Evolutionary conservation across 2,888 invertebrate genomes (phyloP).

Genomic region (Tetranychus piercei): DNA sequence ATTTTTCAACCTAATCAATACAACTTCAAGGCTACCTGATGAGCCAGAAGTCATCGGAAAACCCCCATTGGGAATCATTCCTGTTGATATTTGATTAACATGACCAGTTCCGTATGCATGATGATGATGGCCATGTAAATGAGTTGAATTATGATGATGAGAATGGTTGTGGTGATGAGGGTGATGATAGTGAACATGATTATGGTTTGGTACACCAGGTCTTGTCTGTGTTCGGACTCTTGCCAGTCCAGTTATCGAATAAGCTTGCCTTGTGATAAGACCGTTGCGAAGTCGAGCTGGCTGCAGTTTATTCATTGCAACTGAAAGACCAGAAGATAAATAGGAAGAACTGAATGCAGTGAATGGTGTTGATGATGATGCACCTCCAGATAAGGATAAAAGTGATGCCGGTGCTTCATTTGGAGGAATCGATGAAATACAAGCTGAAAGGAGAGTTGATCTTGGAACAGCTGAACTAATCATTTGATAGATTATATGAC

Average conservation of each 20-base stretch:
- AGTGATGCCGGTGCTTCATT: slow-evolving; percentile 8
- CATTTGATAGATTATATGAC: slow-evolving; percentile 47
- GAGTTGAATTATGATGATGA: not conserved
- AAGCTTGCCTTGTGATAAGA: slow-evolving; percentile 47
- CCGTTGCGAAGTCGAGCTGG: slow-evolving; percentile 42
- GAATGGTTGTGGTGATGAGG: not conserved
- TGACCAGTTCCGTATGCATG: not conserved
- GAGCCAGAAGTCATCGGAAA: not conserved
- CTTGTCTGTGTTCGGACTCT: slow-evolving; percentile 35
- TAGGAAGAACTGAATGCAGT: not conserved
- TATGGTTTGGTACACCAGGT: not conserved
- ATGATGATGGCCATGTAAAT: too few species aligned
- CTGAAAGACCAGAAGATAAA: slow-evolving; percentile 6
- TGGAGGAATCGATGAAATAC: slow-evolving; percentile 42
- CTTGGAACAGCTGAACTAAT: slow-evolving; percentile 50
- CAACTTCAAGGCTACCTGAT: slow-evolving; percentile 23
- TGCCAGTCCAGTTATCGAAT: slow-evolving; percentile 51
- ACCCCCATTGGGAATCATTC: slow-evolving; percentile 1
- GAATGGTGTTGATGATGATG: slow-evolving; percentile 6
- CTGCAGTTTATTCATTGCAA: slow-evolving; percentile 11
- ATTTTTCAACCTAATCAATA: slow-evolving; percentile 41
- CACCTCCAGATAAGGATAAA: slow-evolving; percentile 2
- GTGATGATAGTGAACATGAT: not conserved
- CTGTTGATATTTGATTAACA: not conserved
- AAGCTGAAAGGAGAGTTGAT: slow-evolving; percentile 49